Evolutionary conservation across 2,888 invertebrate genomes (phyloP), one percentile per base, ranked within the genome.

Genomic region (Dryococelus australis): DNA sequence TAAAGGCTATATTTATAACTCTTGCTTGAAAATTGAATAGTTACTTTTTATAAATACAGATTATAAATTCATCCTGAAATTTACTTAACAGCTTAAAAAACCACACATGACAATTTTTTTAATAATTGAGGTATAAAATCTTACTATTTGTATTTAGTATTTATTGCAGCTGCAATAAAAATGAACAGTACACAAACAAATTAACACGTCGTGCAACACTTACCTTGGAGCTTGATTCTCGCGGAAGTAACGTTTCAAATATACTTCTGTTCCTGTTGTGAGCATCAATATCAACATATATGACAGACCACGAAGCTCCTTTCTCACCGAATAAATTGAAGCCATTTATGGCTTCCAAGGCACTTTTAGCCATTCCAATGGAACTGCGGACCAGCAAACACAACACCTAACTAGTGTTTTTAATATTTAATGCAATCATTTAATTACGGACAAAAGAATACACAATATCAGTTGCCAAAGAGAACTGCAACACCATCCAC

Each of bases 231-330:
- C 98, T 98, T 0, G 99, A 99, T 93, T 99, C 99, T 90, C 99
- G 94, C 0, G 99, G 99, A 79, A 99, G 93, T 94, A 99, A 96
- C 0, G 99, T 99, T 93, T 99, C 99, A 92, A 99, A 99, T 90
- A 99, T 99, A 92, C 99, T 99, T 90, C 99, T 94, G 93, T 99
- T 99, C 87, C 99, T 95, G 93, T 99, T 99, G 92, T 99, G 99
- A 0, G 99, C 99, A 93, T 99, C 99, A 90, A 99, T 99, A 92
- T 99, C 99, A 2, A 99, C 99, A 92, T 99, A 99, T 87, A 99
- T 97, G 0, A 99, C 99, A 90, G 99, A 99, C 97, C 99, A 99
- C 0, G 98, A 97, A 0, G 99, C 98, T 27, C 99, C 99, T 91
- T 98, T 97, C 90, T 98, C 98, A 0, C 99, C 99, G 92, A 99